Evolutionary conservation across 2,888 invertebrate species (phyloP).

Genomic region (Drosophila emarginata): DNA sequence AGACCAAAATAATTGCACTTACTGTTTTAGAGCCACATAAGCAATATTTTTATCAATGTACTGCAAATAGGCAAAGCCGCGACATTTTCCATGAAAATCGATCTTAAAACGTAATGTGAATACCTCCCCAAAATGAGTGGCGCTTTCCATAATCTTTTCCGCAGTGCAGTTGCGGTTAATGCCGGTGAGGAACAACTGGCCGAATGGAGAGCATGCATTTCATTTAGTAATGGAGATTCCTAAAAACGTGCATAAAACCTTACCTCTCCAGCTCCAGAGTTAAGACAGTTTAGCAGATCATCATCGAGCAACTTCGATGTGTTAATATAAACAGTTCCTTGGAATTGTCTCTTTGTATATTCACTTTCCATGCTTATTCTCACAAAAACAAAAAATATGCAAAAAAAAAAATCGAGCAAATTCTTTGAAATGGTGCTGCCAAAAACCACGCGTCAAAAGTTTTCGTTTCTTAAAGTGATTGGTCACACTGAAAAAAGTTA

Average conservation of each 20-base stretch:
- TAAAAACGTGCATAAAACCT: neutral
- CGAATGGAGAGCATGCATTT: neutral
- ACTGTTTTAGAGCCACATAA: slow-evolving; percentile 25
- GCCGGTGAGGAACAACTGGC: slow-evolving; percentile 41
- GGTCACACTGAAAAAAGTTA: neutral
- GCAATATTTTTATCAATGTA: slow-evolving; percentile 47
- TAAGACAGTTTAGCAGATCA: neutral
- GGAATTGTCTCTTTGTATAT: neutral
- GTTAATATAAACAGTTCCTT: neutral
- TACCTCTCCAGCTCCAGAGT: neutral
- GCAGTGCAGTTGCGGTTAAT: slow-evolving; percentile 37
- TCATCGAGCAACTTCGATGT: neutral
- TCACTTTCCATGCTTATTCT: too few species aligned
- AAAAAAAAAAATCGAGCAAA: too few species aligned
- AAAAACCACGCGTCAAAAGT: neutral
- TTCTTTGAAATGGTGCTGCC: too few species aligned
- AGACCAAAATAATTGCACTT: too few species aligned
- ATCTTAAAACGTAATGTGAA: slow-evolving; percentile 76
- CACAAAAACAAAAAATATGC: too few species aligned
- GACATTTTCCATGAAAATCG: slow-evolving; percentile 57
- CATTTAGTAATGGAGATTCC: too few species aligned
- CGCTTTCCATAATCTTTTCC: slow-evolving; percentile 60
- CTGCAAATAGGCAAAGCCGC: slow-evolving; percentile 78
- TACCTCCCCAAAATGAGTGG: slow-evolving; percentile 65
- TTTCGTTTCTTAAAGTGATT: neutral